phyloP scores from a whole-genome alignment of 2,113 vertebrate species.

The Cheirogaleus medius region DNA sequence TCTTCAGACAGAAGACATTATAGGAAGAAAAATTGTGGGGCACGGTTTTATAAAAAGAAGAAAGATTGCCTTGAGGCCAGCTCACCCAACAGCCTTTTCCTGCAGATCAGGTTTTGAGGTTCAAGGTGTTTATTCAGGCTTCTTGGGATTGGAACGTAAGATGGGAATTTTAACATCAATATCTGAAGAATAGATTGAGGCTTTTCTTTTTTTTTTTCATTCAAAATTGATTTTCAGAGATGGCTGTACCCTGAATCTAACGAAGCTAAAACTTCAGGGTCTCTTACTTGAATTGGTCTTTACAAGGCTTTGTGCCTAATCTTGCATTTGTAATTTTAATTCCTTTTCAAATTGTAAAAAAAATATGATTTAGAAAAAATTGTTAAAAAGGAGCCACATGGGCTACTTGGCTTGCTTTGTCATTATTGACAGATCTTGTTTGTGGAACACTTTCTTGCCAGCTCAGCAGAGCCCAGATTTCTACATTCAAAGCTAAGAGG shows the following conservation, averaged over 20 bases:
- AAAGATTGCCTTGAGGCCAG: not conserved
- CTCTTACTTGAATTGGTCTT: not conserved
- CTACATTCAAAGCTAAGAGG: not conserved
- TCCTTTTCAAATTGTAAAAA: not conserved
- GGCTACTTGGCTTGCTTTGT: not conserved
- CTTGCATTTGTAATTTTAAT: not conserved
- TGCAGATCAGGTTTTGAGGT: not conserved
- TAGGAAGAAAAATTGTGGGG: constrained; percentile 19
- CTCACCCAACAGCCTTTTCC: not conserved
- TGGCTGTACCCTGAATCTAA: not conserved
- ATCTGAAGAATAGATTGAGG: not conserved
- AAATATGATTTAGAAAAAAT: not conserved
- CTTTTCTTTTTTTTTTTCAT: not conserved
- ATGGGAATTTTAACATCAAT: not conserved
- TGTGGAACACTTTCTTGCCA: not conserved
- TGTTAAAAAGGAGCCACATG: not conserved
- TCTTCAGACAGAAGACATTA: not conserved
- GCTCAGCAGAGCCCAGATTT: not conserved
- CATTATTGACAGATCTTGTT: not conserved
- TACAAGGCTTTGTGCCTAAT: not conserved
- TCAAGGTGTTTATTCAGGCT: not conserved
- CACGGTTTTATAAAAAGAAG: not conserved
- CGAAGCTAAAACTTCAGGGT: not conserved
- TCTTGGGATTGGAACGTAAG: not conserved
- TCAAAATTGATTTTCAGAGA: not conserved